Evolutionary conservation across 2,888 invertebrate species (phyloP).

Genomic region (Phortica okadai): DNA sequence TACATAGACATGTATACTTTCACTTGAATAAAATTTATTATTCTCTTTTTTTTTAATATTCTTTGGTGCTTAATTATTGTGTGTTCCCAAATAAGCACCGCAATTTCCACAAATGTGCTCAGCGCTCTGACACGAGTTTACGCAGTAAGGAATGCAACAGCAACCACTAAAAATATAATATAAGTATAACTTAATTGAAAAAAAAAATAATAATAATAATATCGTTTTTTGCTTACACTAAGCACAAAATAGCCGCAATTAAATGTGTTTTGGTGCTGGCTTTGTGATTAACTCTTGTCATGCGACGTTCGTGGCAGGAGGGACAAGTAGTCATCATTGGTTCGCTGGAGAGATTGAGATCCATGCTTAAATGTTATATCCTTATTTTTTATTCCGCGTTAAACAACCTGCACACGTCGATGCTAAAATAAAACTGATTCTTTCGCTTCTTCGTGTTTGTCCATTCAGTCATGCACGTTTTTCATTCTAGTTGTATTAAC

Average conservation of each 20-base stretch:
- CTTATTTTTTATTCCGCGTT: not conserved
- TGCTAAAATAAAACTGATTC: slow-evolving; percentile 18
- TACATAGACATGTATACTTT: too few relatives aligned
- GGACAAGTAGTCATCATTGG: slow-evolving; percentile 58
- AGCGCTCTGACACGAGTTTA: slow-evolving; percentile 67
- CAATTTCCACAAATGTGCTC: slow-evolving; percentile 66
- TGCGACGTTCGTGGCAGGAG: slow-evolving; percentile 56
- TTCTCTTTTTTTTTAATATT: not conserved
- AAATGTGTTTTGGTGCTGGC: slow-evolving; percentile 64
- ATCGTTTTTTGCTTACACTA: slow-evolving; percentile 48
- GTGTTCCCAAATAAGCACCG: slow-evolving; percentile 63
- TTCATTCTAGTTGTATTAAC: not conserved
- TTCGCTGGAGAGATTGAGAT: slow-evolving; percentile 17
- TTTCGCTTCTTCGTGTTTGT: not conserved
- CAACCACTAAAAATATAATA: slow-evolving; percentile 52
- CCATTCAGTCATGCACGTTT: not conserved
- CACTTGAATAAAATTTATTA: too few relatives aligned
- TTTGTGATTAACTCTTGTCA: slow-evolving; percentile 52
- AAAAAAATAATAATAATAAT: too few relatives aligned
- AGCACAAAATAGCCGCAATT: slow-evolving; percentile 56
- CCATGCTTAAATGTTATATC: not conserved
- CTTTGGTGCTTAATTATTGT: slow-evolving; percentile 24
- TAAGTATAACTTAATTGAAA: not conserved
- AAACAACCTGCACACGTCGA: not conserved
- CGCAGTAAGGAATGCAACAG: slow-evolving; percentile 64